A percentile compares a stretch with the other conserved stretches of the same genome.
Evolutionary conservation across 2,888 invertebrate genomes (phyloP).

Genomic region (Perdita meconis): DNA sequence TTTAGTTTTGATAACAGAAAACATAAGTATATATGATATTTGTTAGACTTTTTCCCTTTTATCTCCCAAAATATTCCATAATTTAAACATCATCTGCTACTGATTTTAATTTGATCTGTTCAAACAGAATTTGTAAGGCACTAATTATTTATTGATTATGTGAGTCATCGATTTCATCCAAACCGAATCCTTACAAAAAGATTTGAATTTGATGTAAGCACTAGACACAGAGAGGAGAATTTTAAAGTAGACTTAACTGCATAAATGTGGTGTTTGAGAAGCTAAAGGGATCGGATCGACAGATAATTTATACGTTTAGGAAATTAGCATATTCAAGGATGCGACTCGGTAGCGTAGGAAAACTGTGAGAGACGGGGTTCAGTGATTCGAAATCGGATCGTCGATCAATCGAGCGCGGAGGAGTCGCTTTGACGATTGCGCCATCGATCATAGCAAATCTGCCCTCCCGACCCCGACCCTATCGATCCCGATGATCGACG

Average conservation of each 20-base stretch:
- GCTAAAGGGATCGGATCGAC: no score
- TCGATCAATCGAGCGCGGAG: slow-evolving; percentile 31
- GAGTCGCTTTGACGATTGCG: slow-evolving; percentile 46
- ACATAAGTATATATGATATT: no score
- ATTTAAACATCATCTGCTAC: slow-evolving; percentile 28
- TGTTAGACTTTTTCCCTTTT: no score
- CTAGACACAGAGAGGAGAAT: no score
- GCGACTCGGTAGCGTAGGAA: slow-evolving; percentile 5
- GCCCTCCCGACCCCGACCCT: slow-evolving; percentile 40
- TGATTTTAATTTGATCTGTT: slow-evolving; percentile 5
- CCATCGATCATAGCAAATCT: slow-evolving; percentile 53
- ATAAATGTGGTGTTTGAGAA: no score
- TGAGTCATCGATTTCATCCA: no score
- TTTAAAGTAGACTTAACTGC: no score
- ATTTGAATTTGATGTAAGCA: no score
- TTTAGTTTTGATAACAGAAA: no score
- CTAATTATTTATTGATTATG: no score
- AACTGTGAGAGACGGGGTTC: not conserved
- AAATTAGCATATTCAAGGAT: not conserved
- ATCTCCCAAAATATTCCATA: no score
- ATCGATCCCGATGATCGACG: slow-evolving; percentile 57
- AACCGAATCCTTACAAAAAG: no score
- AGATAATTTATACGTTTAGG: not conserved
- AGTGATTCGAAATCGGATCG: slow-evolving; percentile 46
- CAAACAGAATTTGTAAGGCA: not conserved